A percentile compares a stretch with the other conserved stretches of the same genome.
phyloP scores from a whole-genome alignment of 2,888 invertebrate genomes.

The Tolmerus cingulatus region DNA sequence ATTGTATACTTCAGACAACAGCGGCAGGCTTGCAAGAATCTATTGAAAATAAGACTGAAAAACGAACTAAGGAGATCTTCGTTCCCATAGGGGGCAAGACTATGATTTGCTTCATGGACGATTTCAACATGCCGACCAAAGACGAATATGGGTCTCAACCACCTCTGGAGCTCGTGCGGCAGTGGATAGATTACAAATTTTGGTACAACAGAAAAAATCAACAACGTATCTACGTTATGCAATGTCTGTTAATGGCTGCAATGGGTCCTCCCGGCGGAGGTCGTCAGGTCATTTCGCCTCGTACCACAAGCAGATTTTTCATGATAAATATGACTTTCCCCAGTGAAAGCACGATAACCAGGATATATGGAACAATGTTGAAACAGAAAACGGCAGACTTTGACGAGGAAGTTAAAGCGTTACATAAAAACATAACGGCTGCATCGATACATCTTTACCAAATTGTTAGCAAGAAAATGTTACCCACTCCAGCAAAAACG shows the following conservation, averaged over 20 bases:
- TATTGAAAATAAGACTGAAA: conserved; percentile 86
- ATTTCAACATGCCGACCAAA: conserved; percentile 91
- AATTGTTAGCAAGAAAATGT: conserved; percentile 74
- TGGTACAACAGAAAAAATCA: conserved; percentile 88
- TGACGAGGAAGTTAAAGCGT: conserved; percentile 78
- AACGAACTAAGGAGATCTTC: conserved; percentile 84
- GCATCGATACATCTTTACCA: conserved; percentile 83
- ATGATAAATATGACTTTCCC: conserved; percentile 84
- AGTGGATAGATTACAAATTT: conserved; percentile 89
- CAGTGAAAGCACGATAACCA: conserved; percentile 75
- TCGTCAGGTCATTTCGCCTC: conserved; percentile 78
- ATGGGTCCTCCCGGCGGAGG: conserved; percentile 92
- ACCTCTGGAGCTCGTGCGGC: conserved; percentile 81
- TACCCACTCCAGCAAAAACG: conserved; percentile 89
- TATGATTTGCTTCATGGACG: conserved; percentile 88
- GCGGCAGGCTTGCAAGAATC: conserved; percentile 85
- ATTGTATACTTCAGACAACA: conserved; percentile 68
- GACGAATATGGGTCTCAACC: conserved; percentile 90
- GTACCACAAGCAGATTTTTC: conserved; percentile 81
- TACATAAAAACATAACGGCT: conserved; percentile 72
- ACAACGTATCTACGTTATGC: conserved; percentile 77
- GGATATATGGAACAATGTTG: conserved; percentile 87
- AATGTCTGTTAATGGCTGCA: conserved; percentile 79
- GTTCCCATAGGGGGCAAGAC: conserved; percentile 83
- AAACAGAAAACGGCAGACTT: conserved; percentile 79